A percentile compares a stretch with the other conserved stretches of the same genome.
These are phyloP conservation scores for Plectropomus leopardus DNA, from an alignment of 2,113 vertebrate species.

Conservation along the genomic window DNA sequence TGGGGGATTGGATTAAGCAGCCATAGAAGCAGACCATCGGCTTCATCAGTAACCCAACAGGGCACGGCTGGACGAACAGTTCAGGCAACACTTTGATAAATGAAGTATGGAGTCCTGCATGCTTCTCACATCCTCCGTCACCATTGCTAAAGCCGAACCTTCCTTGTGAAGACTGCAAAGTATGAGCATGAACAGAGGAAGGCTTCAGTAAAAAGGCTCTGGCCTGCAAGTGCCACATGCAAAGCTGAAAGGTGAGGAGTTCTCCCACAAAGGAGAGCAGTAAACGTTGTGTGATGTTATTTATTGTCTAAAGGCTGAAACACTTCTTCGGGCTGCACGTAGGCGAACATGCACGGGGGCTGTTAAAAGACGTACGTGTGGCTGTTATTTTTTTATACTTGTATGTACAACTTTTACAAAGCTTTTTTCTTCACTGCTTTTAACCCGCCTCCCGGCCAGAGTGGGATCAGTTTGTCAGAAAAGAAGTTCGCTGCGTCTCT, in stretches of 20 bases:
- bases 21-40: background rate
- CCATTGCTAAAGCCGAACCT: background rate
- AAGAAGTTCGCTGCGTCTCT: no score
- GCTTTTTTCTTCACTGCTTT: no score
- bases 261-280: background rate
- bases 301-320: background rate
- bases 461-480: no score
- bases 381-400: background rate
- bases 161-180: background rate
- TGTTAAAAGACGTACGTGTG: background rate
- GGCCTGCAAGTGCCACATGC: background rate
- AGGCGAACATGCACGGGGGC: no score
- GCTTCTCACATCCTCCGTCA: background rate
- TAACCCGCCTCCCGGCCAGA: no score
- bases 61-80: background rate
- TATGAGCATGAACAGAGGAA: background rate
- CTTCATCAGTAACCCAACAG: background rate
- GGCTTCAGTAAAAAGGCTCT: background rate
- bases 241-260: background rate
- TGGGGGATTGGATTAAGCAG: background rate
- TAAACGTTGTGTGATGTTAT: background rate
- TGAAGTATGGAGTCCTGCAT: background rate
- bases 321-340: background rate
- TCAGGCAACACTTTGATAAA: background rate
- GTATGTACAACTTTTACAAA: no score